These are phyloP conservation scores for Tolypeutes matacus DNA, from an alignment of 2,797 vertebrate genomes.

Conservation along the genomic window DNA sequence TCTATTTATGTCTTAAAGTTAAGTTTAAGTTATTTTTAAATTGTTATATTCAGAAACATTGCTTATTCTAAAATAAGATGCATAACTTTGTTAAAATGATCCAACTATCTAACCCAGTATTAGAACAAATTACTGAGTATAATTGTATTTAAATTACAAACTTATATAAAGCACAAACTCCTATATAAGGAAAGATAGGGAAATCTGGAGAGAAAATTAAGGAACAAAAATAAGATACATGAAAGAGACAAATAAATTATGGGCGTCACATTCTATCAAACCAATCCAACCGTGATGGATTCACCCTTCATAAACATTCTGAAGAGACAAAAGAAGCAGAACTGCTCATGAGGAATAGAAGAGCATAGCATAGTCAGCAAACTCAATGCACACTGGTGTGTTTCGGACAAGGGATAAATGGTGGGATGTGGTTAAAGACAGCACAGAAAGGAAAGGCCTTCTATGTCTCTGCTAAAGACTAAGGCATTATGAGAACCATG, in stretches of 20 bases:
- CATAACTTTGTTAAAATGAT: constrained; percentile 6
- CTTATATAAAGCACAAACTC: neutral
- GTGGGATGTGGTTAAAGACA: neutral
- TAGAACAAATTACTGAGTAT: neutral
- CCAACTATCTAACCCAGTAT: neutral
- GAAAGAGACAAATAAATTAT: neutral
- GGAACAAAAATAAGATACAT: neutral
- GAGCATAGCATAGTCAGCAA: neutral
- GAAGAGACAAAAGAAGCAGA: neutral
- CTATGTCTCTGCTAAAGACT: neutral
- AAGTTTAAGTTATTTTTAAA: constrained; percentile 46
- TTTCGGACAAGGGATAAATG: neutral
- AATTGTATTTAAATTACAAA: constrained; percentile 20
- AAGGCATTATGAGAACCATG: neutral
- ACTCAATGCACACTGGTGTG: neutral
- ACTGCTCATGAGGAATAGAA: neutral
- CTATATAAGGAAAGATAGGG: neutral
- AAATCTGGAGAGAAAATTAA: constrained; percentile 18
- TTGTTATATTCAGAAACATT: constrained; percentile 23
- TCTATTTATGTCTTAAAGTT: neutral
- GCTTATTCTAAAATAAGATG: constrained; percentile 2
- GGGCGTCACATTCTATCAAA: neutral
- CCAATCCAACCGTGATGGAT: neutral
- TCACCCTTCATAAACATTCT: too few species aligned
- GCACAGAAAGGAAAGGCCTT: neutral